phyloP scores from a whole-genome alignment of 2,888 invertebrate genomes.

The Hydraecia micacea region DNA sequence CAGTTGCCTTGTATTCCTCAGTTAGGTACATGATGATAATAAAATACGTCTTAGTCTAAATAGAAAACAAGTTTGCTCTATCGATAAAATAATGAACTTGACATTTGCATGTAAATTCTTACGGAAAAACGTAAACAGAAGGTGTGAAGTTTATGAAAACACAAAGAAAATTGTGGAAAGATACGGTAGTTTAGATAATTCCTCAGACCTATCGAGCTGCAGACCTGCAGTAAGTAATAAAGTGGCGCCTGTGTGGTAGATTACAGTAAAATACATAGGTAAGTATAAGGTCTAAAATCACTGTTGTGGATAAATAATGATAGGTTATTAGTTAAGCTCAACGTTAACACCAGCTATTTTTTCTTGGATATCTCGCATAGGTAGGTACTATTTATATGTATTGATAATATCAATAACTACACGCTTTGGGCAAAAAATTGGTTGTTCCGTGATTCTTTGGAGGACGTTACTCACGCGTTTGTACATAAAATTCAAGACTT shows the following conservation, averaged over 20 bases:
- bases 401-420: slow-evolving; percentile 40
- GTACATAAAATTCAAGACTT: neutral
- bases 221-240: neutral
- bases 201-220: slow-evolving; percentile 5
- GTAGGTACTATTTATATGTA: slow-evolving; percentile 12
- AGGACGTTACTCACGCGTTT: slow-evolving; percentile 6
- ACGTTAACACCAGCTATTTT: slow-evolving; percentile 32
- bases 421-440: slow-evolving; percentile 30
- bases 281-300: slow-evolving; percentile 27
- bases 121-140: slow-evolving; percentile 62
- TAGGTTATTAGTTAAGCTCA: slow-evolving; percentile 30
- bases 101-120: slow-evolving; percentile 67
- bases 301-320: slow-evolving; percentile 32
- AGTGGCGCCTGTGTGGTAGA: slow-evolving; percentile 9
- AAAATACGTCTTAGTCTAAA: slow-evolving; percentile 37
- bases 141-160: slow-evolving; percentile 34
- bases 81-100: slow-evolving; percentile 58
- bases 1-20: slow-evolving; percentile 34
- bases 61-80: slow-evolving; percentile 58
- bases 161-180: slow-evolving; percentile 49
- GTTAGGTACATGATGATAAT: slow-evolving; percentile 47
- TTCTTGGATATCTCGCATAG: slow-evolving; percentile 20
- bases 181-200: slow-evolving; percentile 32
- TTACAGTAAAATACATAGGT: slow-evolving; percentile 13
- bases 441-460: slow-evolving; percentile 2